A percentile compares a stretch with the other conserved stretches of the same genome.
Conservation (phyloP, 2,797 vertebrate species). For the Fringilla coelebs region DNA sequence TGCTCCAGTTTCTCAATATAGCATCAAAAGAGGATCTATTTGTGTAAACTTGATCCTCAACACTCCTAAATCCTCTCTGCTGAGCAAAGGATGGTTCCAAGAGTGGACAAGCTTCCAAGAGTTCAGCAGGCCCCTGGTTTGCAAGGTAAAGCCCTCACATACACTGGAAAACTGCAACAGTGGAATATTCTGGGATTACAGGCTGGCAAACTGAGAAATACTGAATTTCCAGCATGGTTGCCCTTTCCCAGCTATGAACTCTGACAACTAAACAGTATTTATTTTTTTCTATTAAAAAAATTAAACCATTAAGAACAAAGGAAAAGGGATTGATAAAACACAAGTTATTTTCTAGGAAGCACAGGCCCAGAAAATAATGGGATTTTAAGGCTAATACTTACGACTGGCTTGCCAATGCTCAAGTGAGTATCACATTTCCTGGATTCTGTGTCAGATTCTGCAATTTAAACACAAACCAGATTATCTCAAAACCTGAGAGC, state of each 20-base stretch:
- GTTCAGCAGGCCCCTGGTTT: not conserved
- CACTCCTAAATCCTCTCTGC: not conserved
- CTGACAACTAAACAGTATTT: not conserved
- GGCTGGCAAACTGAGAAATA: not conserved
- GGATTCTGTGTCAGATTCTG: conserved; percentile 75
- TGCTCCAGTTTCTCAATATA: not conserved
- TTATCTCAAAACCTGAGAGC: not conserved
- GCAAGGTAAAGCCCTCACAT: not conserved
- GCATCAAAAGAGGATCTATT: not conserved
- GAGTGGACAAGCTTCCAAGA: not conserved
- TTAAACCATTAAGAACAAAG: not conserved
- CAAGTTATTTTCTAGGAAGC: not conserved
- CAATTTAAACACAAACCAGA: conserved; percentile 54
- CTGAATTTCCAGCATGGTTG: not conserved
- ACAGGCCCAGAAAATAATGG: not conserved
- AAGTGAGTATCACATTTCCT: conserved; percentile 73
- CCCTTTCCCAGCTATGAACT: not conserved
- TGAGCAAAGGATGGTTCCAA: not conserved
- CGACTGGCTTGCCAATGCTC: conserved; percentile 74
- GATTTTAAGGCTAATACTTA: conserved; percentile 69
- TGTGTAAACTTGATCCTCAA: not conserved
- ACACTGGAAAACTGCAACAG: not conserved
- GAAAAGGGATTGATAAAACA: not conserved
- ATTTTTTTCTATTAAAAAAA: not conserved
- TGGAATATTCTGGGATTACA: not conserved